Base-by-base conservation (phyloP, 2,113 vertebrate species). In the Pedionomus torquatus region DNA sequence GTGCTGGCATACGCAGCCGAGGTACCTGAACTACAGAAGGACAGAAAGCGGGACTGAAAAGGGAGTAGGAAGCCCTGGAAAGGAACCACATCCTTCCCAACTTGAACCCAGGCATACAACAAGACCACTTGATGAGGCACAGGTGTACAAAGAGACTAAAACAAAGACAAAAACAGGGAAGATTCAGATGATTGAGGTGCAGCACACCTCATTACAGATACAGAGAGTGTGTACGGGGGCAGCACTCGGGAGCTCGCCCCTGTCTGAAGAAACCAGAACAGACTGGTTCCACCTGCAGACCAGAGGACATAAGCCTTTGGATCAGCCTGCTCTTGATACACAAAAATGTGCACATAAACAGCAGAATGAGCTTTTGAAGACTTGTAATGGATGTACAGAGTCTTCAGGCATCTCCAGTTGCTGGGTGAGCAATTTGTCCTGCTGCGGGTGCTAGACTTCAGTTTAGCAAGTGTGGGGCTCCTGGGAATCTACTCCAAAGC, bases 1-100 rank as follows among this genome's bases (percentile, higher is more conserved):
- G 19, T 41, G 35, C 20, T 49, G 35, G 37, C 49, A 13, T 33
- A 18, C 16, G 3, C 1, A 0, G 31, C 61, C 0, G 0, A 85
- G 70, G 39, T 41, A 10, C 0, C 1, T 51, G 10, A 68, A 11
- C 39, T 48, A 24, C 20, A 43, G 69, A 18, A 66, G 24, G 33
- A 18, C 7, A 10, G 54, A 44, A 70, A 31, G 72, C 0, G 0
- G 31, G 10, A 18, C 57, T 74, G 80, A 49, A 68, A 63, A 33
- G 35, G 16, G 26, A 52, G 46, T 41, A 57, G 23, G 55, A 75
- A 39, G 11, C 30, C 20, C 8, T 39, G 0, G 31, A 9, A 69
- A 76, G 28, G 64, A 83, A 2, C 10, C 2, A 2, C 54, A n/a
- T 66, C 72, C 25, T 78, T 28, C n/a, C 43, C 20, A 28, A 71